Conservation (phyloP, 2,888 invertebrate species). For the Frankliniella intonsa region DNA sequence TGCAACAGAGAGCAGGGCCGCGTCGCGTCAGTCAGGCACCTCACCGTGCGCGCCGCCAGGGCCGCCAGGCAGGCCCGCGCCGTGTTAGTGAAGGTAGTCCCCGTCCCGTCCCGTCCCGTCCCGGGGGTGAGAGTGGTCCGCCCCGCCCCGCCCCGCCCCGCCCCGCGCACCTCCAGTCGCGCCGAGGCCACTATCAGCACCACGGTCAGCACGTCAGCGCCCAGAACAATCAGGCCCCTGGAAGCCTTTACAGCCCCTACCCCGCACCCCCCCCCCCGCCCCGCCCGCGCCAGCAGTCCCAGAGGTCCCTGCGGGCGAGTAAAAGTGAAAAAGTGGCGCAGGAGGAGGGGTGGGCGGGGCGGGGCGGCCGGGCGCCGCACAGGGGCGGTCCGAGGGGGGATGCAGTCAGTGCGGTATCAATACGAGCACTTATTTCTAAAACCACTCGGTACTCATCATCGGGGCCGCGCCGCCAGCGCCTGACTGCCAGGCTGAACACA, state of each 20-base stretch:
- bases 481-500: too few relatives aligned
- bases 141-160: neutral
- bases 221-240: neutral
- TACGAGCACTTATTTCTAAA: too few relatives aligned
- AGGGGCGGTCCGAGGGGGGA: neutral
- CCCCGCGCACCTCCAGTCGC: too few relatives aligned
- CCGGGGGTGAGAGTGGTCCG: neutral
- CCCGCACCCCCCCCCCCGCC: conserved; percentile 36
- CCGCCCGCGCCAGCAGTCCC: conserved; percentile 16
- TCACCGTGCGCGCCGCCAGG: too few relatives aligned
- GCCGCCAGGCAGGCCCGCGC: too few relatives aligned
- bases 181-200: conserved; percentile 13
- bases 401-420: neutral
- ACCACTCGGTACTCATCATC: too few relatives aligned
- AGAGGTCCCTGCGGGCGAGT: conserved; percentile 47
- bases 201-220: conserved; percentile 9
- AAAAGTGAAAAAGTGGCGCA: conserved; percentile 48
- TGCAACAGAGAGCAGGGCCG: conserved; percentile 49
- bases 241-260: neutral
- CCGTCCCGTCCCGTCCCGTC: too few relatives aligned
- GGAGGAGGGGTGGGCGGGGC: conserved; percentile 35
- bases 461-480: too few relatives aligned
- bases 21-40: neutral
- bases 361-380: conserved; percentile 27
- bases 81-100: neutral